Base-by-base conservation (phyloP, 2,797 vertebrate species). In the Channa striata region DNA sequence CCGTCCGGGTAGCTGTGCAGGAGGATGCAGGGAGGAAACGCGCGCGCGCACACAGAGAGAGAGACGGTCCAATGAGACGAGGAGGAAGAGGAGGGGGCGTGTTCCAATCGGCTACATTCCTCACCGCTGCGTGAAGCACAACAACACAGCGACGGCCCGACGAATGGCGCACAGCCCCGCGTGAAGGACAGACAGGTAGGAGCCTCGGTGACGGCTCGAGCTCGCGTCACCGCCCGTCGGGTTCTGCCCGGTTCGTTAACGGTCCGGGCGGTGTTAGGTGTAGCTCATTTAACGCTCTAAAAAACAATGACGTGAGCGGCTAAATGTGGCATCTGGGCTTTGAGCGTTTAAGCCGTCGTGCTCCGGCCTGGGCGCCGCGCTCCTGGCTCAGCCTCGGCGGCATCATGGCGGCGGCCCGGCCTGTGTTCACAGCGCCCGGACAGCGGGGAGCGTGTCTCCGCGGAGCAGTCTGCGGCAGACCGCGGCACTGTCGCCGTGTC, bases 151-250 rank as follows among this genome's bases (percentile, higher is more conserved):
- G 23, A 16, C 20, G 16, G 8, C 2, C 8, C 43, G 2, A 14
- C 74, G 68, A 7, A 84, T 83, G 81, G 70, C 54, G 21, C 33
- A 34, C 13, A 16, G 40, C 17, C 43, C 60, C 1, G 11, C 47
- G 47, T 72, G 70, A 74, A 62, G 36, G 11, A 23, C 6, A 13
- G 12, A 43, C 40, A 74, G 85, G 89, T 91, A 84, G 81, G 83
- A 17, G 2, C 4, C 6, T 30, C 6, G 25, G 25, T 30, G 25
- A 30, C 25, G 25, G 25, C 25, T n/a, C n/a, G n/a, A n/a, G n/a
- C n/a, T n/a, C n/a, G n/a, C n/a, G n/a, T n/a, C n/a, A n/a, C n/a
- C n/a, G n/a, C n/a, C n/a, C n/a, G n/a, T n/a, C n/a, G n/a, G n/a
- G n/a, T n/a, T n/a, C n/a, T n/a, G n/a, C n/a, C n/a, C n/a, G n/a